A percentile compares a stretch with the other conserved stretches of the same genome.
These are phyloP conservation scores for Chamaea fasciata DNA, from an alignment of 2,113 vertebrate species.

Conservation along the genomic window DNA sequence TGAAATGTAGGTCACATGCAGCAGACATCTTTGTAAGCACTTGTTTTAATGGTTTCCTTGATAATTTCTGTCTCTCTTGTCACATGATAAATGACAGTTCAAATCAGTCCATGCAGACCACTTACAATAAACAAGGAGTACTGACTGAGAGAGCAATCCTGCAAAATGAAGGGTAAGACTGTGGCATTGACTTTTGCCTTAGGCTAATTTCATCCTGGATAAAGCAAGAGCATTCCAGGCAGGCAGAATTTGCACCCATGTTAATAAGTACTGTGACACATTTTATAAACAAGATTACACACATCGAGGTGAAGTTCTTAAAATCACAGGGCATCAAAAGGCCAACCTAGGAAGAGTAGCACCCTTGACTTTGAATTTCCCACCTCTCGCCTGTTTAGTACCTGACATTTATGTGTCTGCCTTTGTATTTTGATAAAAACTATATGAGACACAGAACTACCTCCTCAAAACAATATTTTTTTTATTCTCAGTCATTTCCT, in stretches of 20 bases:
- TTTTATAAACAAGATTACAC: background rate
- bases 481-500: background rate
- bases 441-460: background rate
- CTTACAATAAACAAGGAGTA: background rate
- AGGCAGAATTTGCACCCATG: background rate
- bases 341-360: background rate
- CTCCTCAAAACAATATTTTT: background rate
- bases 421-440: background rate
- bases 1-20: slow-evolving; percentile 60
- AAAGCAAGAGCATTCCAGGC: background rate
- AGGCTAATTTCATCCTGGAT: background rate
- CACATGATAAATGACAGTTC: background rate
- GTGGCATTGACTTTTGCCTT: background rate
- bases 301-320: background rate
- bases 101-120: background rate
- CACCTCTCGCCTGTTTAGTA: background rate
- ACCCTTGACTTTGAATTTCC: background rate
- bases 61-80: background rate
- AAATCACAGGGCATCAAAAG: background rate
- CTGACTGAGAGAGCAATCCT: background rate
- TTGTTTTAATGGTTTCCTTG: slow-evolving; percentile 25
- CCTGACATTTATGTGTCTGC: background rate
- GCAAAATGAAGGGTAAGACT: background rate
- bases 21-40: slow-evolving; percentile 35
- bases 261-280: background rate